Evolutionary conservation across 2,797 vertebrate species (phyloP).

Genomic region (Myioborus melanocephalus): DNA sequence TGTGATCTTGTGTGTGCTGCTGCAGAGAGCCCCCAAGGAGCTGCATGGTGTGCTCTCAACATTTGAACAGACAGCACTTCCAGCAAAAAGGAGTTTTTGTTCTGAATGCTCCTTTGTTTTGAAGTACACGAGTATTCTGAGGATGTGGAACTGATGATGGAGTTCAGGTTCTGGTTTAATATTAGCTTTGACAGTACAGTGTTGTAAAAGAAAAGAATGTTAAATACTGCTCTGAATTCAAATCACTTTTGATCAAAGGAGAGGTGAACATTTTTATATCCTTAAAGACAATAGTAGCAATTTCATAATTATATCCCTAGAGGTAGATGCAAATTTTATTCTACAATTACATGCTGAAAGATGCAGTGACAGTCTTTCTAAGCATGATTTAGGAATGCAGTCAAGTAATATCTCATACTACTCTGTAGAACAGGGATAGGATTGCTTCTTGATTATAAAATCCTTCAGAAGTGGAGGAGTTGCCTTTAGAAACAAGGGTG

Average conservation of each 20-base stretch:
- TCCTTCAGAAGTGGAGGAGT: neutral
- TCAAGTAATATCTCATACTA: neutral
- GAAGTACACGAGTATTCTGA: slow-evolving; percentile 47
- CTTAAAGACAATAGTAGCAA: neutral
- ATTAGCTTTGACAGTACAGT: slow-evolving; percentile 40
- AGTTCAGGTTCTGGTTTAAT: slow-evolving; percentile 57
- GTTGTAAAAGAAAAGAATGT: slow-evolving; percentile 29
- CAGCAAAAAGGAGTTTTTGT: slow-evolving; percentile 63
- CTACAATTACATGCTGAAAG: neutral
- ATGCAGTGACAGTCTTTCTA: slow-evolving; percentile 5
- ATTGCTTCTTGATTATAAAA: slow-evolving; percentile 27
- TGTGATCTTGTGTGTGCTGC: slow-evolving; percentile 59
- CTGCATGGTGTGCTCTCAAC: slow-evolving; percentile 42
- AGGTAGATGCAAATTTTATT: slow-evolving; percentile 21
- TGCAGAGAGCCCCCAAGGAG: slow-evolving; percentile 68
- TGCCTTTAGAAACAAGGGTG: neutral
- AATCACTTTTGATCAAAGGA: slow-evolving; percentile 5
- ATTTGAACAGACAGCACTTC: slow-evolving; percentile 48
- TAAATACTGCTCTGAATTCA: slow-evolving; percentile 35
- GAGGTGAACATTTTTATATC: neutral
- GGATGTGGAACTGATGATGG: slow-evolving; percentile 63
- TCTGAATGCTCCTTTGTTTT: slow-evolving; percentile 65
- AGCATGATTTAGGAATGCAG: slow-evolving; percentile 7
- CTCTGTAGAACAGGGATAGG: neutral
- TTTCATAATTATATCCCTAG: neutral